A percentile compares a stretch with the other conserved stretches of the same genome.
These are phyloP conservation scores for Phalacrocorax aristotelis DNA, from an alignment of 2,113 vertebrate species.

Conservation along the genomic window DNA sequence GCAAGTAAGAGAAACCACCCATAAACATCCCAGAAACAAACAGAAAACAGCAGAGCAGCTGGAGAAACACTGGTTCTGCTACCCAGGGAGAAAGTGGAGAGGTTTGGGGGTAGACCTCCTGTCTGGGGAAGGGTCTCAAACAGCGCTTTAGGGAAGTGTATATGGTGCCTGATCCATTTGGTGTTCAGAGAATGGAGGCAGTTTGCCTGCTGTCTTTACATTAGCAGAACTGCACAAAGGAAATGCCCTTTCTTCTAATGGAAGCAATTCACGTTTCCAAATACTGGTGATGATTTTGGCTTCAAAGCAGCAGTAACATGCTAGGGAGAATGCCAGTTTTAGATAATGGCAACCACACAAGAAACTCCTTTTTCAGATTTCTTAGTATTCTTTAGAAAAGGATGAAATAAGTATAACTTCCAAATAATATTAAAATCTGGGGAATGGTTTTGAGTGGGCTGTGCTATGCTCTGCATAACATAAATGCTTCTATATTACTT, in stretches of 20 bases:
- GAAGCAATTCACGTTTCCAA: neutral
- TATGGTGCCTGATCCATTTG: neutral
- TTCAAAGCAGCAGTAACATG: neutral
- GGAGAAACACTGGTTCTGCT: neutral
- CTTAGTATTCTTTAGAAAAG: neutral
- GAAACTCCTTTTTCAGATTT: neutral
- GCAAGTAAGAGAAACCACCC: neutral
- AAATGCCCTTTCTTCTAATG: neutral
- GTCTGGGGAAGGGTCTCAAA: neutral
- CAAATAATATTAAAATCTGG: neutral
- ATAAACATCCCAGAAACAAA: neutral
- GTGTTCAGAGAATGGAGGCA: fast-evolving
- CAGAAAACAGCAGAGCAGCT: neutral
- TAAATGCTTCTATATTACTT: neutral
- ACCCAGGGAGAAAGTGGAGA: neutral
- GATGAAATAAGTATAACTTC: neutral
- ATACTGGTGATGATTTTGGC: neutral
- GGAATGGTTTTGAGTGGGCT: neutral
- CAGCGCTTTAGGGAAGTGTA: neutral
- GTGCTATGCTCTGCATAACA: neutral
- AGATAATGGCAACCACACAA: neutral
- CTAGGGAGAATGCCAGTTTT: neutral
- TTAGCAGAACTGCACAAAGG: neutral
- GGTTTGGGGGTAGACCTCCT: neutral
- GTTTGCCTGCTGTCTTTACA: neutral